Evolutionary conservation across 2,113 vertebrate species (phyloP).

Genomic region (Probosciger aterrimus): DNA sequence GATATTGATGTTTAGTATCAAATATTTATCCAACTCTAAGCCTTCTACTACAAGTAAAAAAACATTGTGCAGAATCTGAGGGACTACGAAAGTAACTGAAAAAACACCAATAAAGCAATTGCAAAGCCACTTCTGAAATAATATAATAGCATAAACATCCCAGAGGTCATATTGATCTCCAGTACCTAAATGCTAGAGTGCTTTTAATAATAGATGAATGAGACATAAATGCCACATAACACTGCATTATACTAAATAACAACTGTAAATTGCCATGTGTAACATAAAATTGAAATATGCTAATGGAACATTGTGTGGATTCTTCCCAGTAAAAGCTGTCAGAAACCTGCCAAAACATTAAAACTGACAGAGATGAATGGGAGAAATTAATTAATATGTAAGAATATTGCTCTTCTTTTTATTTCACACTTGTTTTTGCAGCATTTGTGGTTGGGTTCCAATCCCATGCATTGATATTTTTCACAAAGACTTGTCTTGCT

Average conservation of each 20-base stretch:
- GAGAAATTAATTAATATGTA: conserved; percentile 59
- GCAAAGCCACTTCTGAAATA: conserved; percentile 53
- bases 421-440: neutral
- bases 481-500: neutral
- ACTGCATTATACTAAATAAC: conserved; percentile 70
- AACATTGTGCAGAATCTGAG: neutral
- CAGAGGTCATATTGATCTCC: conserved; percentile 54
- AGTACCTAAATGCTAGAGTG: conserved; percentile 48
- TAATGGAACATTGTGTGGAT: conserved; percentile 69
- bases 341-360: conserved; percentile 38
- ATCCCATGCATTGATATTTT: neutral
- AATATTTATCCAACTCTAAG: neutral
- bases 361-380: conserved; percentile 40
- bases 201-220: conserved; percentile 73
- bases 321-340: conserved; percentile 43
- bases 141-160: conserved; percentile 46
- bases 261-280: conserved; percentile 58
- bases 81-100: conserved; percentile 39
- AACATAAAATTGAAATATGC: conserved; percentile 74
- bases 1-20: neutral
- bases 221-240: conserved; percentile 54
- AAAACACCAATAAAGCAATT: conserved; percentile 51
- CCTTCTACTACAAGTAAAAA: neutral
- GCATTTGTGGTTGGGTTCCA: neutral
- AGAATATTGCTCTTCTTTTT: conserved; percentile 47